Evolutionary conservation across 2,113 vertebrate genomes (phyloP).

Genomic region (Menidia beryllina): DNA sequence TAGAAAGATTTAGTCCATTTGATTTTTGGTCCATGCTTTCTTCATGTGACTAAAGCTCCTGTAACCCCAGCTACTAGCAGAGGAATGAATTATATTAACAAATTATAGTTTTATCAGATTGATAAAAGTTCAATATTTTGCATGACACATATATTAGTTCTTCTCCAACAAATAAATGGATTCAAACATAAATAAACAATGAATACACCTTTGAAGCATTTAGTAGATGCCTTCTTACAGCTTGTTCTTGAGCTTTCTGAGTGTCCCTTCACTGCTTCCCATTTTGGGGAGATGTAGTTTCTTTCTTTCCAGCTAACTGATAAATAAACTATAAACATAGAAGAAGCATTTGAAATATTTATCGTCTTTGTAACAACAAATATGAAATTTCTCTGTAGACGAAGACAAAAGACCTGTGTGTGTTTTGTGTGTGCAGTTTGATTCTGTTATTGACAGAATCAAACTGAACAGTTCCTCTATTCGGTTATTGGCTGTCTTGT

Average conservation of each 20-base stretch:
- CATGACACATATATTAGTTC: neutral
- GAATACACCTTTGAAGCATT: neutral
- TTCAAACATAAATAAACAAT: neutral
- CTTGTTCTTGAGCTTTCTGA: neutral
- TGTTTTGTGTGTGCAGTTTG: too few species aligned
- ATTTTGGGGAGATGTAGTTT: constrained; percentile 55
- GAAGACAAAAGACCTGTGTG: constrained; percentile 8
- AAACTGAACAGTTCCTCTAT: neutral
- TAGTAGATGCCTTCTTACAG: neutral
- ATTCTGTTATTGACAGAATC: too few species aligned
- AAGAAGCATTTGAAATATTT: constrained; percentile 80
- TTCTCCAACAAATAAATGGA: neutral
- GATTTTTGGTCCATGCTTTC: too few species aligned
- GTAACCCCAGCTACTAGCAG: too few species aligned
- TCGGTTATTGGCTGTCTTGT: constrained; percentile 1
- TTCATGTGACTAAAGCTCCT: too few species aligned
- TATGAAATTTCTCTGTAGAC: constrained; percentile 46
- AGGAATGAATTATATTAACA: too few species aligned
- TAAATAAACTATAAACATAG: constrained; percentile 81
- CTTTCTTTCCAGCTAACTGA: constrained; percentile 64
- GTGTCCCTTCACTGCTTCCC: constrained; percentile 26
- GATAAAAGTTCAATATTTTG: neutral
- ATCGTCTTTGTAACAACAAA: constrained; percentile 71
- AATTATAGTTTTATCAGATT: too few species aligned
- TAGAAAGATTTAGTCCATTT: too few species aligned